Base-by-base conservation (phyloP, 2,888 invertebrate genomes). In the Pristionchus japonicus region DNA sequence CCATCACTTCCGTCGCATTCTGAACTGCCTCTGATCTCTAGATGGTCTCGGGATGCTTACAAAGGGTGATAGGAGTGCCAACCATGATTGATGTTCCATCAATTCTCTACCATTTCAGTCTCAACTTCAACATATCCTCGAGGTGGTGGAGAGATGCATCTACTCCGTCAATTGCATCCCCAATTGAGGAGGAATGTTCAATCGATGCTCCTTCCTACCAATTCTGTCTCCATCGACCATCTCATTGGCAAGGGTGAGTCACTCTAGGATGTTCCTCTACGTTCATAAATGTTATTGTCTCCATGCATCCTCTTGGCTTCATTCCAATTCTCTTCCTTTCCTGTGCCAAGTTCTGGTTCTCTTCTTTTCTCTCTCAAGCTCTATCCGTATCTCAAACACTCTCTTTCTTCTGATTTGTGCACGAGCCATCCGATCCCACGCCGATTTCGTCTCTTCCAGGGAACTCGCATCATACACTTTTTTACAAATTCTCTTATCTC, bases 181-280 rank as follows among this genome's bases (percentile, higher is more conserved):
- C 40, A 70, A n/a, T 40, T 87, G 31, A 70, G 87, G 15, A 43
- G 40, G 37, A 34, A 27, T 34, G 47, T 87, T n/a, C 57, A 34
- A 23, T 77, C 87, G 7, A 31, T 57, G 34, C 57, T 77, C 23
- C 34, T 87, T 4, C 77, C 87, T 27, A 52, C 87, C 20, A 31
- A 87, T 77, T 49, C 77, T 0, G 57, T 87, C 15, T 37, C 87
- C 31, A 77, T 87, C 52, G 87, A 87, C 17, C 87, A 87, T 31
- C 40, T 74, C 52, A 87, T 87, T n/a, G 87, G 87, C 9, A 87
- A 87, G 27, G 87, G 87, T 77, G 7, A 15, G 47, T 43, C 43
- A 20, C 15, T 31, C 49, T 47, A 34, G 27, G n/a, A n/a, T n/a
- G n/a, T n/a, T n/a, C n/a, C n/a, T n/a, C n/a, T n/a, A n/a, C n/a